phyloP scores from a whole-genome alignment of 2,113 vertebrate genomes.

The Anser cygnoides region DNA sequence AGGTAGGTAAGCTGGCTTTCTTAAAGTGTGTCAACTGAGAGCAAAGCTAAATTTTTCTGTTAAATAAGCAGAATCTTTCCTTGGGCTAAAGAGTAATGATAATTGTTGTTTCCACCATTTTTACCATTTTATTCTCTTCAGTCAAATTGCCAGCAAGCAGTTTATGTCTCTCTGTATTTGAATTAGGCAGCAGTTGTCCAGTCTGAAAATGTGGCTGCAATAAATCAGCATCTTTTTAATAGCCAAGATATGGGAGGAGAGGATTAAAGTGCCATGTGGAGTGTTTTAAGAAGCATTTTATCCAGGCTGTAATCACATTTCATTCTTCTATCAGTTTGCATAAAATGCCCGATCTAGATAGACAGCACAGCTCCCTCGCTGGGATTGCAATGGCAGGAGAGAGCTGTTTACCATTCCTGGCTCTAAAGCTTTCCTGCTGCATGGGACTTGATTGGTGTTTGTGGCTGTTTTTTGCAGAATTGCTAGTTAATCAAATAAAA shows the following conservation, averaged over 20 bases:
- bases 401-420: constrained; percentile 21
- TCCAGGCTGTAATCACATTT: constrained; percentile 28
- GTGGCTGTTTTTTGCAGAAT: constrained; percentile 42
- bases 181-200: constrained; percentile 16
- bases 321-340: constrained; percentile 25
- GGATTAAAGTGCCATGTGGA: neutral
- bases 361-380: neutral
- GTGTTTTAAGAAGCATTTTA: constrained; percentile 39
- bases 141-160: constrained; percentile 29
- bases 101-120: neutral
- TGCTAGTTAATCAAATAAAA: constrained; percentile 49
- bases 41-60: constrained; percentile 39
- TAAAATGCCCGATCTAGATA: neutral
- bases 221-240: constrained; percentile 50
- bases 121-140: constrained; percentile 18
- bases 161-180: neutral
- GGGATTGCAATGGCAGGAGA: neutral
- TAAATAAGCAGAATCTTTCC: constrained; percentile 41
- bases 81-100: constrained; percentile 24
- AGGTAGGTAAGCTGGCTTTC: neutral
- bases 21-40: neutral
- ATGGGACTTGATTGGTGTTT: neutral
- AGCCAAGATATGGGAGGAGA: neutral
- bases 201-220: constrained; percentile 33
- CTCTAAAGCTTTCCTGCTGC: neutral